phyloP scores from a whole-genome alignment of 2,113 vertebrate genomes.

The Peucedramus taeniatus region DNA sequence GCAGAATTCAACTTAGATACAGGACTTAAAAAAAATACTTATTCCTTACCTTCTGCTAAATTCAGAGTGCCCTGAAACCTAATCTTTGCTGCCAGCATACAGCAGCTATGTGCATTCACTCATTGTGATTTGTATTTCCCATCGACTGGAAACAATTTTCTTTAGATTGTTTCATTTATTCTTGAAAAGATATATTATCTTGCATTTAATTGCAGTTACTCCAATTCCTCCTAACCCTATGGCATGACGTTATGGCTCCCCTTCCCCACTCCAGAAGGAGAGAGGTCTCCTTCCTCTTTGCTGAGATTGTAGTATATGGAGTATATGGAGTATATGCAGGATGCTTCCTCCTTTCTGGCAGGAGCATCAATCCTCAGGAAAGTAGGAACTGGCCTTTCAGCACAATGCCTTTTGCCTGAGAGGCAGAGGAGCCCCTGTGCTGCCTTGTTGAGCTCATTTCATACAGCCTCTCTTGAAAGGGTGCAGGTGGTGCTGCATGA shows the following conservation, averaged over 20 bases:
- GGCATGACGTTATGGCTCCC: fast-evolving
- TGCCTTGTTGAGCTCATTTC: neutral
- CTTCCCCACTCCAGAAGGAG: neutral
- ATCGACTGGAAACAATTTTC: neutral
- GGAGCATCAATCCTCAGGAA: neutral
- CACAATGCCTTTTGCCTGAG: neutral
- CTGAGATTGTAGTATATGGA: neutral
- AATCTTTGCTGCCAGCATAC: neutral
- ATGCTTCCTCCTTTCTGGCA: neutral
- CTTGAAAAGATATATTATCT: neutral
- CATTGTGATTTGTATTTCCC: neutral
- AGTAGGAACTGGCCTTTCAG: neutral
- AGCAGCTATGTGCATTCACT: neutral
- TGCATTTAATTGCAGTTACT: neutral
- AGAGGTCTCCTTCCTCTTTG: neutral
- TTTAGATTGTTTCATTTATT: neutral
- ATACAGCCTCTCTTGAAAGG: neutral
- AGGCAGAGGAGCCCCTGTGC: neutral
- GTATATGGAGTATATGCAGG: neutral
- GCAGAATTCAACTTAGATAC: neutral
- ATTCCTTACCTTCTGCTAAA: neutral
- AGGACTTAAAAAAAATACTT: neutral
- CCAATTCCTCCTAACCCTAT: neutral
- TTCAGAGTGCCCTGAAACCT: neutral
- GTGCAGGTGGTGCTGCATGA: neutral